Evolutionary conservation across 2,113 vertebrate genomes (phyloP), one percentile per base, ranked within the genome.

Genomic region (Myotis lucifugus): DNA sequence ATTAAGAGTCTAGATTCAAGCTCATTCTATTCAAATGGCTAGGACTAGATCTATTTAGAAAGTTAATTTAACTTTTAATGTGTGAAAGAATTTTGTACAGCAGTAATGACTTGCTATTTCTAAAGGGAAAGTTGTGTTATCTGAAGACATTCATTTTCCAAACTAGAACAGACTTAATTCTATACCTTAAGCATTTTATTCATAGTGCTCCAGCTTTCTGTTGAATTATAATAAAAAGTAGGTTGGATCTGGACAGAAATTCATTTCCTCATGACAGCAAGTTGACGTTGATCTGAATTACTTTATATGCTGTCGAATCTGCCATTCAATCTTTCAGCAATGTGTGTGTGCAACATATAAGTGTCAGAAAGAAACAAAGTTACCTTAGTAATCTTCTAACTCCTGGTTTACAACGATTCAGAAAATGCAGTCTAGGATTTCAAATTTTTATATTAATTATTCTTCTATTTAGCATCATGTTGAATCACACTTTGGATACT

Each of bases 1-100:
- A 93, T 81, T 67, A 64, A 52, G 4, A 93, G 9, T 91, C 48
- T 73, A 42, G 8, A 93, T 74, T 93, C 40, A 89, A 34, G 32
- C 5, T 91, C 27, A 89, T 96, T 85, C 70, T 93, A n/a, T 88
- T 91, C 72, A 88, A 77, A 91, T 88, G 64, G 27, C 29, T 46
- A 94, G 13, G n/a, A 37, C 4, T 70, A 74, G 12, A 83, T 59
- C 87, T 86, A 86, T 61, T 82, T 73, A 94, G 59, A 87, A 91
- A 95, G 87, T 90, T 94, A 85, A 95, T 95, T 88, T 93, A 84
- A 91, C 50, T 87, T 93, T 87, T 70, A 92, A 90, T 59, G 19
- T 89, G 48, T 87, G 37, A 92, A 93, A 72, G 27, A 72, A 61
- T 76, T 72, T 95, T 93, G 12, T 93, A 18, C 34, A 81, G 3